Conservation (phyloP, 2,888 invertebrate species). For the Hoplodrina ambigua region DNA sequence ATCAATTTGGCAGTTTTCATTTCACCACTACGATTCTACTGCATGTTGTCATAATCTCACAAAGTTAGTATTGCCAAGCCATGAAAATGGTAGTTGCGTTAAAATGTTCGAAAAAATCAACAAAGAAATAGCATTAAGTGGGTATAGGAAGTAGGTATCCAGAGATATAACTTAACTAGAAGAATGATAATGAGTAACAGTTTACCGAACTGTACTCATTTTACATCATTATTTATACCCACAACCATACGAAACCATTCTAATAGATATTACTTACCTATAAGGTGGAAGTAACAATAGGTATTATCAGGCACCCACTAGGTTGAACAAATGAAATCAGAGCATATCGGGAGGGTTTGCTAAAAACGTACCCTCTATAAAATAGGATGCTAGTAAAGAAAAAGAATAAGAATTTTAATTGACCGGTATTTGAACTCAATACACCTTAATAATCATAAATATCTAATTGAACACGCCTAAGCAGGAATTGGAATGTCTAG, state of each 20-base stretch:
- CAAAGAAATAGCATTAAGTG: neutral
- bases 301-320: neutral
- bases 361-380: neutral
- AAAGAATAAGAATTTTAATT: slow-evolving; percentile 21
- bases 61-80: slow-evolving; percentile 15
- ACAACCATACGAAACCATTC: neutral
- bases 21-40: slow-evolving; percentile 32
- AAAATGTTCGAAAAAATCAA: slow-evolving; percentile 10
- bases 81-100: neutral
- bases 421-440: slow-evolving; percentile 20
- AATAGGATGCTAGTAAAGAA: neutral
- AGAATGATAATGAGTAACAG: neutral
- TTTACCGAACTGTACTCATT: slow-evolving; percentile 7
- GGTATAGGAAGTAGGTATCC: slow-evolving; percentile 1
- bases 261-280: no score
- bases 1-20: slow-evolving; percentile 39
- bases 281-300: neutral
- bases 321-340: neutral
- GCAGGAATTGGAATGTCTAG: slow-evolving; percentile 10
- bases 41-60: neutral
- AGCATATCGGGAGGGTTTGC: neutral
- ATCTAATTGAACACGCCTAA: slow-evolving; percentile 5
- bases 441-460: slow-evolving; percentile 19
- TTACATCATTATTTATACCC: neutral
- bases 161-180: slow-evolving; percentile 5